Conservation (phyloP, 2,888 invertebrate species). For the Catocala fraxini region DNA sequence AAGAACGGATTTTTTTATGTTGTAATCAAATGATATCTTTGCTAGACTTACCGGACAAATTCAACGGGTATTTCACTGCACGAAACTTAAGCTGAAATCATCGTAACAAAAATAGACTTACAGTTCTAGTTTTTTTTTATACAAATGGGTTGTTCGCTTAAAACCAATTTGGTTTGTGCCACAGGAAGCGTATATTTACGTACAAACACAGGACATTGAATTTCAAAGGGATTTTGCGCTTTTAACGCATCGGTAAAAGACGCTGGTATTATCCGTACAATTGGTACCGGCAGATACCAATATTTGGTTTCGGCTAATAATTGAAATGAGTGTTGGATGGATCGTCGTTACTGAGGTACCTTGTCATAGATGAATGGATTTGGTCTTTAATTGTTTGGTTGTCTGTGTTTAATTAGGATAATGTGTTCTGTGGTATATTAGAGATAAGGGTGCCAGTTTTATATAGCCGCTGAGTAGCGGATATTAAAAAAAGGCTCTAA, state of each 20-base stretch:
- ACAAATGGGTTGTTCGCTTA: slow-evolving; percentile 39
- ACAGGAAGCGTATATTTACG: slow-evolving; percentile 49
- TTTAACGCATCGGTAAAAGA: slow-evolving; percentile 26
- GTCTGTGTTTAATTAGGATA: too few relatives aligned
- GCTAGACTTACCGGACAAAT: background rate
- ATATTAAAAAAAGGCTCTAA: too few relatives aligned
- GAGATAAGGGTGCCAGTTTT: too few relatives aligned
- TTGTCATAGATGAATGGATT: too few relatives aligned
- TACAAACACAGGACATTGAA: slow-evolving; percentile 34
- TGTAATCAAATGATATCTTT: background rate
- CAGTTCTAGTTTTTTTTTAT: slow-evolving; percentile 29
- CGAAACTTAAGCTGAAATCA: slow-evolving; percentile 14
- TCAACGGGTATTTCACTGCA: slow-evolving; percentile 2
- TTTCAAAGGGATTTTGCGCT: slow-evolving; percentile 41
- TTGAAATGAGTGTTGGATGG: too few relatives aligned
- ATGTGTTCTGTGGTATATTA: background rate
- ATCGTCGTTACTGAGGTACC: too few relatives aligned
- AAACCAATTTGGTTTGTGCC: slow-evolving; percentile 41
- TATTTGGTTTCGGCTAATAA: slow-evolving; percentile 17
- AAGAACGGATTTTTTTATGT: background rate
- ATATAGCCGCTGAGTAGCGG: too few relatives aligned
- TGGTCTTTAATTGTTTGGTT: too few relatives aligned
- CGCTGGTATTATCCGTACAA: slow-evolving; percentile 15
- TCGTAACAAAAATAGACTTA: slow-evolving; percentile 18
- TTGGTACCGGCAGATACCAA: slow-evolving; percentile 21